phyloP scores from a whole-genome alignment of 2,888 invertebrate genomes.

The Dorcus parallelipipedus region DNA sequence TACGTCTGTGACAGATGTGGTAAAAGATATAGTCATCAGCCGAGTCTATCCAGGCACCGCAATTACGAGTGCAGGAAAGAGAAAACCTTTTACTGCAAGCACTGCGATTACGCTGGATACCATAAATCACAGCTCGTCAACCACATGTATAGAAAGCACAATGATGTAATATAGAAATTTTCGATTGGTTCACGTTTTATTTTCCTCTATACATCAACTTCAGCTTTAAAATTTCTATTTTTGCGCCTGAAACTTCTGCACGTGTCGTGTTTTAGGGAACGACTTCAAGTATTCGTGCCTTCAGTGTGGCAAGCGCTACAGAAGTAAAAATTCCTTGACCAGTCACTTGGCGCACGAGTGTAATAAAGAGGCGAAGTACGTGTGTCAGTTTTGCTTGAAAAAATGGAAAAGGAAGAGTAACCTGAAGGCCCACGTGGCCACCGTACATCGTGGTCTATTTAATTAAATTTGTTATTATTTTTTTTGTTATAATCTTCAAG shows the following conservation, averaged over 20 bases:
- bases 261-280: too few species aligned
- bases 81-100: constrained; percentile 60
- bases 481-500: too few species aligned
- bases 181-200: not conserved
- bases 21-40: constrained; percentile 76
- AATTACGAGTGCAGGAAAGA: constrained; percentile 68
- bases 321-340: constrained; percentile 44
- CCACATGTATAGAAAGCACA: constrained; percentile 12
- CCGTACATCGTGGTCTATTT: too few species aligned
- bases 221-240: too few species aligned
- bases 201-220: not conserved
- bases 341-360: constrained; percentile 48
- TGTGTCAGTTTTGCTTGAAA: constrained; percentile 34
- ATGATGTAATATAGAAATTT: not conserved
- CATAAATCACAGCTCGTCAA: constrained; percentile 55
- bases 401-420: too few species aligned
- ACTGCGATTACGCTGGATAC: constrained; percentile 60
- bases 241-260: too few species aligned
- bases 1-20: constrained; percentile 64
- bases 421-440: too few species aligned
- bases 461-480: too few species aligned
- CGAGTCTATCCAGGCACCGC: constrained; percentile 69
- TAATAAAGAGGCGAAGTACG: constrained; percentile 52
- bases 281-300: too few species aligned
- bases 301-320: constrained; percentile 26